phyloP scores from a whole-genome alignment of 2,113 vertebrate species.

The Pterocles orientalis region DNA sequence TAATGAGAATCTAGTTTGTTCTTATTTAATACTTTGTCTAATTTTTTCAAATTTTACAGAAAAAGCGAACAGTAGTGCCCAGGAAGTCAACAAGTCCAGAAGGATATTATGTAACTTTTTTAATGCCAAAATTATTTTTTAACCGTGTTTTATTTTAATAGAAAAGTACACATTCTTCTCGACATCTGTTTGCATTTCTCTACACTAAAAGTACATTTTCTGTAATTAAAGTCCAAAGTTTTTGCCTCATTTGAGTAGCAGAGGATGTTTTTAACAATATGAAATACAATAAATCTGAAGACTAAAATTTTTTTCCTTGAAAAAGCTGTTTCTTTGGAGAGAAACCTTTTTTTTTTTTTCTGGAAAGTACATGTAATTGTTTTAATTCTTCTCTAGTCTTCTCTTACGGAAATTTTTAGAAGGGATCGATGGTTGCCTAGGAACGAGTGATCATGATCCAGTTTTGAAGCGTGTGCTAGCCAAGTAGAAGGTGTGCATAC shows the following conservation, averaged over 20 bases:
- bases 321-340: not conserved
- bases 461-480: not conserved
- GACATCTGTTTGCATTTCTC: conserved; percentile 27
- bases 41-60: not conserved
- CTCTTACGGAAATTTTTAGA: conserved; percentile 42
- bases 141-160: conserved; percentile 11
- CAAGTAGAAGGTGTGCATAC: not conserved
- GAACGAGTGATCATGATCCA: not conserved
- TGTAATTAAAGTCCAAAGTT: not conserved
- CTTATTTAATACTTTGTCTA: not conserved
- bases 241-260: not conserved
- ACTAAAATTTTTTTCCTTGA: not conserved
- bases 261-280: not conserved
- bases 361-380: conserved; percentile 18
- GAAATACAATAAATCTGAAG: not conserved
- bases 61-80: not conserved
- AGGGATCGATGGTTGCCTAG: conserved; percentile 62
- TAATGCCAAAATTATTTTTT: not conserved
- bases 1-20: not conserved
- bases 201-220: not conserved
- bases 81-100: not conserved
- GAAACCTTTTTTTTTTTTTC: not conserved
- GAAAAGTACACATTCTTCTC: not conserved
- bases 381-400: conserved; percentile 33
- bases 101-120: not conserved